Percentiles rank a stretch among this genome's conserved stretches.
These are phyloP conservation scores for Sphaeridia pumilis DNA, from an alignment of 2,888 invertebrate species.

Conservation along the genomic window DNA sequence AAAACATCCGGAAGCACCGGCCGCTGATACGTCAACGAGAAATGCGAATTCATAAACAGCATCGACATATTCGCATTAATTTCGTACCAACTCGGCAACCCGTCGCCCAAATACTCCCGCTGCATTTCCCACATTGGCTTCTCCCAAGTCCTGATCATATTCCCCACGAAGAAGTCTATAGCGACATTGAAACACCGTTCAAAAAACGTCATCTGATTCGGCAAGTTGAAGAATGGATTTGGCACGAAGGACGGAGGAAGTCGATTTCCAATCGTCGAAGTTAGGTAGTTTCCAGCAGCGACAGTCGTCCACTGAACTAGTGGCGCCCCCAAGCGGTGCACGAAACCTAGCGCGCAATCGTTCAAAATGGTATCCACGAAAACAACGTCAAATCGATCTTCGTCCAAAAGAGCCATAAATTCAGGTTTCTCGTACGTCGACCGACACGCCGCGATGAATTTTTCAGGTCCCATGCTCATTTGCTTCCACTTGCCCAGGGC, in stretches of 20 bases:
- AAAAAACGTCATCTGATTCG: slow-evolving; percentile 11
- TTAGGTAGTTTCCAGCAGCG: background rate
- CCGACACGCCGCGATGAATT: slow-evolving; percentile 1
- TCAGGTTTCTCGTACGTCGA: background rate
- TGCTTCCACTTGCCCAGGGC: background rate
- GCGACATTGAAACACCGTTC: slow-evolving; percentile 9
- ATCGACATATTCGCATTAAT: slow-evolving; percentile 32
- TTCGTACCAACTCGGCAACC: slow-evolving; percentile 25
- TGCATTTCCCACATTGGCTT: background rate
- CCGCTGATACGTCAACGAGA: slow-evolving; percentile 61
- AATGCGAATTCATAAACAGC: slow-evolving; percentile 43
- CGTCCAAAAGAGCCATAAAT: background rate
- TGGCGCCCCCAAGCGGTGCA: background rate
- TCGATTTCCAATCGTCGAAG: slow-evolving; percentile 8
- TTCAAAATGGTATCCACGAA: slow-evolving; percentile 1
- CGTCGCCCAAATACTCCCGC: slow-evolving; percentile 7
- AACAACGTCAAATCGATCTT: slow-evolving; percentile 2
- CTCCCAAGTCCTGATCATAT: background rate
- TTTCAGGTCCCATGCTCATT: background rate
- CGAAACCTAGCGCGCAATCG: slow-evolving; percentile 1
- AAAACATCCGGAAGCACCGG: slow-evolving; percentile 67
- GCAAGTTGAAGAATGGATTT: background rate
- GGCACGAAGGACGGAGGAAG: slow-evolving; percentile 17
- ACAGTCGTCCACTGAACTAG: background rate
- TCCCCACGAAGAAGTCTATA: background rate